Conservation (phyloP, 2,888 invertebrate genomes). For the Callosobruchus maculatus region DNA sequence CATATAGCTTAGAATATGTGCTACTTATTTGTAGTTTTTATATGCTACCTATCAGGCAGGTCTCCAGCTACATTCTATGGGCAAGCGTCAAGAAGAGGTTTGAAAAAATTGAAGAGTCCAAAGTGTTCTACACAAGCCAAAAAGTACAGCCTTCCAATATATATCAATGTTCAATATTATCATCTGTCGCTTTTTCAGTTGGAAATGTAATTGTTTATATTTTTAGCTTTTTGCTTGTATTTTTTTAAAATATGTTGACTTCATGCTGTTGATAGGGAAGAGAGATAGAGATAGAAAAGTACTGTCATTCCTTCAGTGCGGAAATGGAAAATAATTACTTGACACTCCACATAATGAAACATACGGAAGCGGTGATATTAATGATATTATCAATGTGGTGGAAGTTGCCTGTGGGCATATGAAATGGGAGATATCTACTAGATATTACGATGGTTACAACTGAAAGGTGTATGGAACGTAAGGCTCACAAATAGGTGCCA, state of each 20-base stretch:
- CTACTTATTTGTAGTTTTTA: not conserved
- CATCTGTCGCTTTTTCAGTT: not conserved
- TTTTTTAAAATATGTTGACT: not conserved
- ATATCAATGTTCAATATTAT: not conserved
- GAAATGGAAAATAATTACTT: not conserved
- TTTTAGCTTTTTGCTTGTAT: not conserved
- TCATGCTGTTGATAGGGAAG: not conserved
- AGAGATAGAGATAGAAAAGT: not conserved
- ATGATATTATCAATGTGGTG: no score
- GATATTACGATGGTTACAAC: no score
- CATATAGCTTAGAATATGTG: not conserved
- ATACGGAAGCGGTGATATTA: not conserved
- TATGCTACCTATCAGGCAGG: conserved; percentile 43
- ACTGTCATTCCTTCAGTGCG: not conserved
- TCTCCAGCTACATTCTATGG: conserved; percentile 51
- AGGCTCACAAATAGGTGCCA: no score
- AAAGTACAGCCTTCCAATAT: not conserved
- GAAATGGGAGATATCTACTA: no score
- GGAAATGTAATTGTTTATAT: not conserved
- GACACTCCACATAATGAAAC: not conserved
- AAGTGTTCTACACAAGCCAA: not conserved
- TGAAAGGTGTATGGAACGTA: no score
- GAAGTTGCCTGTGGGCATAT: no score
- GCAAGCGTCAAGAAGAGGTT: conserved; percentile 30
- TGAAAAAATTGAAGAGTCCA: not conserved